Evolutionary conservation across 2,113 vertebrate genomes (phyloP).

Genomic region (human (Homo sapiens)): DNA sequence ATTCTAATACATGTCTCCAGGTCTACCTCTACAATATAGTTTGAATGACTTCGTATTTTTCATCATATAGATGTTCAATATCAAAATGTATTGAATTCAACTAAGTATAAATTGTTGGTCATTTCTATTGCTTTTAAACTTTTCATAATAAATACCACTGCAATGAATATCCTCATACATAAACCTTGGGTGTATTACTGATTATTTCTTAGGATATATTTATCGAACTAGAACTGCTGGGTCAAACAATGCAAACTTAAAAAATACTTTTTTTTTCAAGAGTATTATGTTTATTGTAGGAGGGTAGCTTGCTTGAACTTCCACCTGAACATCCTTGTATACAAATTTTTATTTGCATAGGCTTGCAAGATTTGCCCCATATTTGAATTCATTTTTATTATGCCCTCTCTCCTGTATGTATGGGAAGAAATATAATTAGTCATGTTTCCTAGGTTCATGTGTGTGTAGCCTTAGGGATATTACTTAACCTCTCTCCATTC

Average conservation of each 20-base stretch:
- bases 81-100: not conserved
- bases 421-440: not conserved
- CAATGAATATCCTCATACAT: not conserved
- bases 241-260: not conserved
- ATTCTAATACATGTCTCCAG: not conserved
- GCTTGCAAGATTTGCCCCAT: not conserved
- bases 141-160: not conserved
- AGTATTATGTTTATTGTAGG: slow-evolving; percentile 15
- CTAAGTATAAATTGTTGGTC: not conserved
- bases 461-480: not conserved
- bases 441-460: not conserved
- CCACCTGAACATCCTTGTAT: not conserved
- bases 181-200: not conserved
- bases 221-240: not conserved
- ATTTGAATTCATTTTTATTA: not conserved
- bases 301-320: slow-evolving; percentile 22
- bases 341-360: slow-evolving; percentile 20
- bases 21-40: not conserved
- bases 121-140: slow-evolving; percentile 7
- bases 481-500: not conserved
- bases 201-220: slow-evolving; percentile 8
- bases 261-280: not conserved
- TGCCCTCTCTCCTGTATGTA: not conserved
- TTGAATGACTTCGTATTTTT: slow-evolving; percentile 8
- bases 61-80: not conserved